Evolutionary conservation across 2,113 vertebrate genomes (phyloP).

Genomic region (Cephalopholis sonnerati): DNA sequence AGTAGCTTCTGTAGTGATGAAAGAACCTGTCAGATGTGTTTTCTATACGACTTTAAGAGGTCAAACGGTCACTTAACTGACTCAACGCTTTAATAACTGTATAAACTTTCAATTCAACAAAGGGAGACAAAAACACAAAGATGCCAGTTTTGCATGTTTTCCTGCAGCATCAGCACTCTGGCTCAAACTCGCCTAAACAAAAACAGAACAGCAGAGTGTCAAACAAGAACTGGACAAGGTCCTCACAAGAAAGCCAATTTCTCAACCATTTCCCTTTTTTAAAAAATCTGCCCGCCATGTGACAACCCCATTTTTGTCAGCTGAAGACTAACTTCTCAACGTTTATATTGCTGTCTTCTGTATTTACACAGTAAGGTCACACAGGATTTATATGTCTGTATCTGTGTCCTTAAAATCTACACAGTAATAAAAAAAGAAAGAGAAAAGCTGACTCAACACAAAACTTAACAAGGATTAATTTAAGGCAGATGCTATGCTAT

Average conservation of each 20-base stretch:
- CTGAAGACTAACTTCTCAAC: background rate
- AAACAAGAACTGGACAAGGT: conserved; percentile 8
- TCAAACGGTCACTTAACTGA: background rate
- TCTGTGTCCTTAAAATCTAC: background rate
- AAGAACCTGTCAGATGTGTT: background rate
- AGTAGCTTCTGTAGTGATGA: background rate
- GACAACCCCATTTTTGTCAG: background rate
- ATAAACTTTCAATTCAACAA: background rate
- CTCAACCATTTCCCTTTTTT: conserved; percentile 3
- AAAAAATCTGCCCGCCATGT: background rate
- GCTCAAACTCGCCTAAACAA: background rate
- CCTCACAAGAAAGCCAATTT: background rate
- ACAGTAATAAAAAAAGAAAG: background rate
- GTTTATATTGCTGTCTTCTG: no score
- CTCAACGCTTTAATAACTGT: background rate
- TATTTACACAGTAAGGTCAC: background rate
- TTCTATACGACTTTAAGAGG: background rate
- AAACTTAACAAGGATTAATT: no score
- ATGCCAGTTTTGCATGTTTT: conserved; percentile 14
- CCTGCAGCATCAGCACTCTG: conserved; percentile 22
- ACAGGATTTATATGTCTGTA: background rate
- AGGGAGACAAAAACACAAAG: conserved; percentile 15
- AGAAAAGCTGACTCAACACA: background rate
- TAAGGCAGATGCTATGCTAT: no score
- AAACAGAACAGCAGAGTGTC: conserved; percentile 27